Conservation (phyloP, 2,113 vertebrate species). For the Dendrocopos noguchii region DNA sequence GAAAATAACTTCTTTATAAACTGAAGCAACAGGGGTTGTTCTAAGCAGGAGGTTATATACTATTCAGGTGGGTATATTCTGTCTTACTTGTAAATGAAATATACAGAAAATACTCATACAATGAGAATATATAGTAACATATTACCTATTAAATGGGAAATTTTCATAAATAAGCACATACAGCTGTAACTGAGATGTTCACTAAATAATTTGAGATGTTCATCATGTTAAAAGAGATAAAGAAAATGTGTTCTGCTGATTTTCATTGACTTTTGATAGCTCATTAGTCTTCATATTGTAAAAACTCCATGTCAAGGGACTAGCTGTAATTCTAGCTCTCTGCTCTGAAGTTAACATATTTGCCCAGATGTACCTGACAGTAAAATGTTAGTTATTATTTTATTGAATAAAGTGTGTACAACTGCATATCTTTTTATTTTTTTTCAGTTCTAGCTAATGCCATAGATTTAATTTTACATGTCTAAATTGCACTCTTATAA, state of each 20-base stretch:
- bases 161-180: background rate
- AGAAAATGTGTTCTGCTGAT: background rate
- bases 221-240: background rate
- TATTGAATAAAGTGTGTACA: background rate
- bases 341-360: background rate
- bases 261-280: background rate
- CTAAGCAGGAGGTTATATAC: background rate
- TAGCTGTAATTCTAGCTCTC: background rate
- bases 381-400: background rate
- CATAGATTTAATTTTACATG: background rate
- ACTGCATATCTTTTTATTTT: background rate
- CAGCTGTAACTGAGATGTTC: accelerated
- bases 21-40: background rate
- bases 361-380: background rate
- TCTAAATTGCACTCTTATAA: background rate
- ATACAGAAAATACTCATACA: background rate
- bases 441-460: background rate
- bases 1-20: background rate
- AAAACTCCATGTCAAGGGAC: background rate
- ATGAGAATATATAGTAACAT: background rate
- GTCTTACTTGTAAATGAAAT: background rate
- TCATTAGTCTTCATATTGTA: background rate
- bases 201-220: background rate
- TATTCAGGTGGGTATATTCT: background rate
- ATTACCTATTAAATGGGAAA: background rate